phyloP scores from a whole-genome alignment of 2,113 vertebrate genomes.

The Pluvianellus socialis region DNA sequence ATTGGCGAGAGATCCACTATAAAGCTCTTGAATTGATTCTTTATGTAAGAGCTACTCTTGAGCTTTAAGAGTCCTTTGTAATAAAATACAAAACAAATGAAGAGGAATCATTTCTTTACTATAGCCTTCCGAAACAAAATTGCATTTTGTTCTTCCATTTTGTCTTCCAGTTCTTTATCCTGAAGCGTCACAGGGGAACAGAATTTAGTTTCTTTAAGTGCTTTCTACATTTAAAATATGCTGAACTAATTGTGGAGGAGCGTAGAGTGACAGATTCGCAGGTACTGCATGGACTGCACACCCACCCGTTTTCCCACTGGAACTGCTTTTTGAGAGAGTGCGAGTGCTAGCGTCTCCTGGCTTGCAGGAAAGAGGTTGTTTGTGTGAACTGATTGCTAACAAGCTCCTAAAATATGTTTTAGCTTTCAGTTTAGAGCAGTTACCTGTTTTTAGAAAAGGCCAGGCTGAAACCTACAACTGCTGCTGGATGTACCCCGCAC shows the following conservation, averaged over 20 bases:
- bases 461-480: neutral
- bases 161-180: neutral
- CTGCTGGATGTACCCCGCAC: neutral
- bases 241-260: neutral
- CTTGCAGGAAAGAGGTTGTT: neutral
- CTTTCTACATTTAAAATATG: neutral
- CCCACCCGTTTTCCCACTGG: neutral
- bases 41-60: neutral
- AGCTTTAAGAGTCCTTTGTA: neutral
- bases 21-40: neutral
- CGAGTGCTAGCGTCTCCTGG: neutral
- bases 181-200: neutral
- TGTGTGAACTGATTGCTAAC: neutral
- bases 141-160: neutral
- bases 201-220: neutral
- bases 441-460: neutral
- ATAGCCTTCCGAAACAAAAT: neutral
- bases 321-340: neutral
- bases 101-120: neutral
- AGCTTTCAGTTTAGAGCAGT: neutral
- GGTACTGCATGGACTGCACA: neutral
- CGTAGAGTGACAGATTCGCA: neutral
- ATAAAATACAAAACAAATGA: neutral
- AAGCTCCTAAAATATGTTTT: neutral
- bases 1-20: neutral